These are phyloP conservation scores for Pantala flavescens DNA, from an alignment of 1,140 invertebrate species.

Conservation along the genomic window DNA sequence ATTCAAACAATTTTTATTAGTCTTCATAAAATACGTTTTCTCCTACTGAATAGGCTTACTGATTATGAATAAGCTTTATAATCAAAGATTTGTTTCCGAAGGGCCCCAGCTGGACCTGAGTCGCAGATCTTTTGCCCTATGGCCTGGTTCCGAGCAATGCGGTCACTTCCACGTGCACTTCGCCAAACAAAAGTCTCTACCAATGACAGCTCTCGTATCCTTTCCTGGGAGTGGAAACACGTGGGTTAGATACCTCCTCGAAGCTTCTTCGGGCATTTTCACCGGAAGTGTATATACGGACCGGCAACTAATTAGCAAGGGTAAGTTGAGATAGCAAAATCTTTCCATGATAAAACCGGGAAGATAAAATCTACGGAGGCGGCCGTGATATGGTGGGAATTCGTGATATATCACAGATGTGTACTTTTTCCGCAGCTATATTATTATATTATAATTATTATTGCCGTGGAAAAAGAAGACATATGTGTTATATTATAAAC, in stretches of 20 bases:
- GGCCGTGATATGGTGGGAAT: no score
- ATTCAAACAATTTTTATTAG: no score
- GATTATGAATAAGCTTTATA: no score
- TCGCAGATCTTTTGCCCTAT: constrained; percentile 18
- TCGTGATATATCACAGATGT: no score
- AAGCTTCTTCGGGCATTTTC: constrained; percentile 30
- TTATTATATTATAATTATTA: no score
- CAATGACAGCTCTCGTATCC: constrained; percentile 28
- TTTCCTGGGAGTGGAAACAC: constrained; percentile 34
- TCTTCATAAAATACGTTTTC: no score
- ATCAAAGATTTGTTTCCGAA: background rate
- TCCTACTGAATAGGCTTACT: no score
- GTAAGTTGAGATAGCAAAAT: constrained; percentile 20
- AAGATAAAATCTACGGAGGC: no score
- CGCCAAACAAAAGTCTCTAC: constrained; percentile 20
- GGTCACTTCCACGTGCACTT: constrained; percentile 19
- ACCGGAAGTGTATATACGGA: constrained; percentile 32
- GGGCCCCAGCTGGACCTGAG: constrained; percentile 14
- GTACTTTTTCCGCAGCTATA: no score
- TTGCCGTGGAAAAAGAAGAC: no score
- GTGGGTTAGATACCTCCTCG: constrained; percentile 31
- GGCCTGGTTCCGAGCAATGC: constrained; percentile 20
- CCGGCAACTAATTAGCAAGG: constrained; percentile 23
- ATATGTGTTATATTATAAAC: no score
- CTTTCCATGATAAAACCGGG: background rate